A percentile compares a stretch with the other conserved stretches of the same genome.
These are phyloP conservation scores for Meloidogyne exigua DNA, from an alignment of 1,140 invertebrate species.

Conservation along the genomic window DNA sequence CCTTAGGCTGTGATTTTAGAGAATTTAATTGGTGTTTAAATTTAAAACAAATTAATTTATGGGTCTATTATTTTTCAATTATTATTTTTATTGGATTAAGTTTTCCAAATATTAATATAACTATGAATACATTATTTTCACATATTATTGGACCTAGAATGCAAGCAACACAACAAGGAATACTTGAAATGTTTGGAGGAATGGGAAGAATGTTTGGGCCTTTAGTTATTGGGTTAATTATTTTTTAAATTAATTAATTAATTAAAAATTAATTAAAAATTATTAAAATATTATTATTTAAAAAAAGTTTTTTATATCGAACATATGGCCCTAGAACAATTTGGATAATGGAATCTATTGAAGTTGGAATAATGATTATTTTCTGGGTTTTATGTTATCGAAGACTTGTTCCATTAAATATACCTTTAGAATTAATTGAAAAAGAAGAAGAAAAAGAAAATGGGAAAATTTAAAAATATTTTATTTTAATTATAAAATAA, in stretches of 20 bases:
- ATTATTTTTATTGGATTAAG: slow-evolving; percentile 36
- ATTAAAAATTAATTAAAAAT: slow-evolving; percentile 8
- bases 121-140: slow-evolving; percentile 49
- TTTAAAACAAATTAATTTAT: slow-evolving; percentile 36
- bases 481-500: too few species aligned
- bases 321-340: slow-evolving; percentile 31
- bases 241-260: too few species aligned
- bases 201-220: slow-evolving; percentile 33
- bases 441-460: not conserved
- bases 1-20: slow-evolving; percentile 29
- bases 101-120: slow-evolving; percentile 46
- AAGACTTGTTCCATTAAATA: slow-evolving; percentile 34
- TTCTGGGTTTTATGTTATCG: slow-evolving; percentile 32
- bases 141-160: slow-evolving; percentile 47
- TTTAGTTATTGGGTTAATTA: slow-evolving; percentile 42
- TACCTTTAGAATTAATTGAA: slow-evolving; percentile 4
- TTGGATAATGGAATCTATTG: slow-evolving; percentile 31
- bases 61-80: slow-evolving; percentile 36
- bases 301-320: slow-evolving; percentile 29
- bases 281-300: slow-evolving; percentile 14
- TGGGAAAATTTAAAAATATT: not conserved
- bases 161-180: slow-evolving; percentile 46
- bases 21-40: slow-evolving; percentile 30
- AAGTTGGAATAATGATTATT: slow-evolving; percentile 30
- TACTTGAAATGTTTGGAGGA: slow-evolving; percentile 43